These are phyloP conservation scores for Pristionchus arcanus DNA, from an alignment of 2,888 invertebrate species.

Conservation along the genomic window DNA sequence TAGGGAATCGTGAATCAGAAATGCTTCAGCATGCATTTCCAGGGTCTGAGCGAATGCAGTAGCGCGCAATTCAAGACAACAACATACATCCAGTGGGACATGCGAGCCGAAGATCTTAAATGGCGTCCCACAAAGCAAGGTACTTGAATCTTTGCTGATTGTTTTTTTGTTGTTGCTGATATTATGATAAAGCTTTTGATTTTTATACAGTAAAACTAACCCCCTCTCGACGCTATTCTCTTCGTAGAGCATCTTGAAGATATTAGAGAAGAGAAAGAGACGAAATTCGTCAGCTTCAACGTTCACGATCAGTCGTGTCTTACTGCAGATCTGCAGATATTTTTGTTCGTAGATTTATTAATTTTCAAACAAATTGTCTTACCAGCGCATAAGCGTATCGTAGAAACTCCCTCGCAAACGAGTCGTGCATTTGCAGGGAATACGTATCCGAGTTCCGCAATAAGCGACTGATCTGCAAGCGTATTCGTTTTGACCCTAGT, in stretches of 20 bases:
- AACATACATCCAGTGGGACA: neutral
- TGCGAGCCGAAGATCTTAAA: neutral
- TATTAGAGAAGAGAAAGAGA: constrained; percentile 62
- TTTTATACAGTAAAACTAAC: constrained; percentile 57
- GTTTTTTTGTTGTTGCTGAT: neutral
- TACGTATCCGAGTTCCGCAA: neutral
- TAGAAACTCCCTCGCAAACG: constrained; percentile 72
- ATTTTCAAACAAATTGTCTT: neutral
- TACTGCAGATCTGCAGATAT: constrained; percentile 63
- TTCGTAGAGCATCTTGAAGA: constrained; percentile 71
- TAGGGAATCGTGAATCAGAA: neutral
- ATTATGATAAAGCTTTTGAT: neutral
- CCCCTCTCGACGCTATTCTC: constrained; percentile 69
- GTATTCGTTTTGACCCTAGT: neutral
- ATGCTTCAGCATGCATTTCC: neutral
- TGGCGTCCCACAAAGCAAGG: neutral
- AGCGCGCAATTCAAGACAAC: neutral
- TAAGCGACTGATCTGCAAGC: neutral
- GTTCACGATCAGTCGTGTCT: constrained; percentile 59
- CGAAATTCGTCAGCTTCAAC: constrained; percentile 59
- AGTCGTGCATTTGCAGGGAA: neutral
- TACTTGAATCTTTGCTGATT: neutral
- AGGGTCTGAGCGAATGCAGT: no score
- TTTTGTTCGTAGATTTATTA: neutral
- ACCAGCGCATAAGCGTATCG: constrained; percentile 75